Evolutionary conservation across 2,888 invertebrate genomes (phyloP).

Genomic region (Dasysyrphus tricinctus): DNA sequence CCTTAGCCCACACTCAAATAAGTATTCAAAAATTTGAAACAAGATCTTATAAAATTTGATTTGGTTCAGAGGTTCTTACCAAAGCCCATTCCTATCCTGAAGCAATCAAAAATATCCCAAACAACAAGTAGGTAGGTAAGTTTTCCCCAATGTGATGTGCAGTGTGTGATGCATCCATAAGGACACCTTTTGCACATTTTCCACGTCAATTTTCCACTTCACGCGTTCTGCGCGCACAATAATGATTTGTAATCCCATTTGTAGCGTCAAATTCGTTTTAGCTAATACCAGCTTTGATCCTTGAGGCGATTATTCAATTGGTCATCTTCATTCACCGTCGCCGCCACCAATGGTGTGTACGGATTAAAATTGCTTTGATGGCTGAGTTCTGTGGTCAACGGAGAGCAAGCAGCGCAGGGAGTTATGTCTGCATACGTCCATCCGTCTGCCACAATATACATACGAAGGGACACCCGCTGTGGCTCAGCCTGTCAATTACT

Average conservation of each 20-base stretch:
- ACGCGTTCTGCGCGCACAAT: slow-evolving; percentile 28
- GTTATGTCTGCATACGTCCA: slow-evolving; percentile 57
- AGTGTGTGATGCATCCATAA: background rate
- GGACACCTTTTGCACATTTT: slow-evolving; percentile 30
- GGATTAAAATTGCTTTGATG: slow-evolving; percentile 79
- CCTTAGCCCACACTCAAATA: background rate
- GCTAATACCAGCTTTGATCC: slow-evolving; percentile 69
- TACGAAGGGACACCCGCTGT: slow-evolving; percentile 77
- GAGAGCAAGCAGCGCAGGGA: background rate
- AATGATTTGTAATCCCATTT: slow-evolving; percentile 73
- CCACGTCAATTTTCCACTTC: slow-evolving; percentile 63
- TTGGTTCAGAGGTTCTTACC: slow-evolving; percentile 30
- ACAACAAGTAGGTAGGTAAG: background rate
- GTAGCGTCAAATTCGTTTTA: slow-evolving; percentile 73
- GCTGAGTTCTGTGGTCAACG: background rate
- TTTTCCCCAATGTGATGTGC: slow-evolving; percentile 34
- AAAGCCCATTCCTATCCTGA: slow-evolving; percentile 19
- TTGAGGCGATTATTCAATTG: slow-evolving; percentile 74
- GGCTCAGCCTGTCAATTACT: slow-evolving; percentile 78
- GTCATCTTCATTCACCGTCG: slow-evolving; percentile 77
- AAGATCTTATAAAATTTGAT: slow-evolving; percentile 37
- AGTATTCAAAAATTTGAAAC: background rate
- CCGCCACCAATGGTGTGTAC: slow-evolving; percentile 80
- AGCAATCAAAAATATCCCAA: slow-evolving; percentile 42
- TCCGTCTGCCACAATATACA: slow-evolving; percentile 50